Percentiles rank a stretch among this genome's conserved stretches.
Conservation (phyloP, 2,797 vertebrate species). For the Tympanoctomys barrerae region DNA sequence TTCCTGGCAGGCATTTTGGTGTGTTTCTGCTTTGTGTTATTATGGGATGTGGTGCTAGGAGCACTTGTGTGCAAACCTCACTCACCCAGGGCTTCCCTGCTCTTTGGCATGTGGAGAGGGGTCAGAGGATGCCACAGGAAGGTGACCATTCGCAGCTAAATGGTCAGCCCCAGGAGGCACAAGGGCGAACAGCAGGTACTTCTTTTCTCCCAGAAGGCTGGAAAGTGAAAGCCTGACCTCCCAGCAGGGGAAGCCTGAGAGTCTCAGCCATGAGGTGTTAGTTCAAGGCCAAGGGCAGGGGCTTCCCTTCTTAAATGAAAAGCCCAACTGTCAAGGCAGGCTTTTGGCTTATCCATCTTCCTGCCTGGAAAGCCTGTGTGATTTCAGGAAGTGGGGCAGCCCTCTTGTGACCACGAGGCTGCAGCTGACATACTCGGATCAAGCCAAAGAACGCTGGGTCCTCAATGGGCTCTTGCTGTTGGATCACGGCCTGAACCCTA, state of each 20-base stretch:
- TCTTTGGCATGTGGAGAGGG: not conserved
- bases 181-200: not conserved
- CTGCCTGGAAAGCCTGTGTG: slow-evolving; percentile 36
- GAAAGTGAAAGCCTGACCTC: not conserved
- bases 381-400: slow-evolving; percentile 50
- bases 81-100: not conserved
- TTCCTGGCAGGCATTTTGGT: not conserved
- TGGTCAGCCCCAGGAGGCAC: not conserved
- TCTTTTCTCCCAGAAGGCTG: not conserved
- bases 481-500: not conserved
- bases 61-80: not conserved
- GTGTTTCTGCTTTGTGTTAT: not conserved
- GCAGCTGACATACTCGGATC: not conserved
- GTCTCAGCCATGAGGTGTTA: not conserved
- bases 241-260: not conserved
- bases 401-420: slow-evolving; percentile 18
- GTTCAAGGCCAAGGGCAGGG: not conserved
- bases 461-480: not conserved
- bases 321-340: not conserved
- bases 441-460: not conserved
- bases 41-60: not conserved
- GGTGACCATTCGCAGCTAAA: not conserved
- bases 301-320: not conserved
- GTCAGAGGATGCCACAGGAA: not conserved
- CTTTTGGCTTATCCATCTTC: not conserved